A percentile compares a stretch with the other conserved stretches of the same genome.
phyloP scores from a whole-genome alignment of 2,797 vertebrate species.

The Phalanger gymnotis region DNA sequence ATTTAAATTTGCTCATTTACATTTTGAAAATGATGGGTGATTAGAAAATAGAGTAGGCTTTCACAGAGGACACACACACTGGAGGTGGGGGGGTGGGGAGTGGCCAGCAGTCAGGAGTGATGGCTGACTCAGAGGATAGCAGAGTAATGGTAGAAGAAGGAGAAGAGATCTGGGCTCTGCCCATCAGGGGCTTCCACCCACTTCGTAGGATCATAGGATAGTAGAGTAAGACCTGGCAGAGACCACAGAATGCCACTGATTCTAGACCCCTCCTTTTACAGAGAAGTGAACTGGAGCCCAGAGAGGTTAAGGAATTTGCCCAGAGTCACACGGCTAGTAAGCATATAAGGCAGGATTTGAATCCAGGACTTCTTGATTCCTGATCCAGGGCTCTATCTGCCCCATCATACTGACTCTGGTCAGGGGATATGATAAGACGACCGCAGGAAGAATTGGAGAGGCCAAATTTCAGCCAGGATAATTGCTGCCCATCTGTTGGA shows the following conservation, averaged over 20 bases:
- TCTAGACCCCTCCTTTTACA: neutral
- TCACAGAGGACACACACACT: conserved; percentile 23
- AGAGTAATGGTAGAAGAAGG: neutral
- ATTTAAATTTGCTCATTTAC: conserved; percentile 74
- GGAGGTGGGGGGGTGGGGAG: neutral
- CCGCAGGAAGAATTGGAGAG: neutral
- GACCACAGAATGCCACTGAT: neutral
- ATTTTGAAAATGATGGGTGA: conserved; percentile 50
- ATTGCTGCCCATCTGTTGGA: neutral
- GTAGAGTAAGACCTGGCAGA: neutral
- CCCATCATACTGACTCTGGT: neutral
- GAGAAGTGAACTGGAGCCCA: neutral
- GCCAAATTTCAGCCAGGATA: neutral
- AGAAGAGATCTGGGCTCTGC: neutral
- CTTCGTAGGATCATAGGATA: neutral
- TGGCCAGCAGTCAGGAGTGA: neutral
- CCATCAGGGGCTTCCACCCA: neutral
- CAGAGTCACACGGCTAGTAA: neutral
- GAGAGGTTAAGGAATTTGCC: neutral
- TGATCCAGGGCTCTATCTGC: neutral
- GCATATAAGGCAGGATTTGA: neutral
- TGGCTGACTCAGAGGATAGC: neutral
- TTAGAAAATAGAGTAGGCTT: conserved; percentile 27
- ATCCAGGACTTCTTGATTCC: neutral
- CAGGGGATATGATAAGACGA: no score